Base-by-base conservation (phyloP, 2,888 invertebrate genomes). In the Synergus umbraculus region DNA sequence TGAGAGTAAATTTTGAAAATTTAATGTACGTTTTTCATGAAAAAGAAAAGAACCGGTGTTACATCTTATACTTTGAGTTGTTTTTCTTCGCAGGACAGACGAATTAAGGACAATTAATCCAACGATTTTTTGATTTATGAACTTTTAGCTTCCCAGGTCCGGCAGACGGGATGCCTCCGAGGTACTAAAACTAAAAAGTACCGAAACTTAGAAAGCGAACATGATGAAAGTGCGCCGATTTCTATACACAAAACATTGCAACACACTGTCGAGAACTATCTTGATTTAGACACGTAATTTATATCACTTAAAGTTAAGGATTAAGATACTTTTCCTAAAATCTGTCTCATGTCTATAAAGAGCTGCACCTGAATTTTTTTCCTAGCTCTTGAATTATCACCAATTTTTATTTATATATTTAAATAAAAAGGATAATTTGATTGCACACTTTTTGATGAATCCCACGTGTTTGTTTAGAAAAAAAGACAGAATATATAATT, bases 131-230 rank as follows among this genome's bases (percentile, higher is more conserved):
- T 91, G 84, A 89, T 91, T 91, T 92, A 89, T 91, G 89, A 92
- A 88, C 90, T 92, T 92, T 92, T 92, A 92, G 92, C 92, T 92
- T 92, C 92, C 92, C 92, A 91, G 92, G 92, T 90, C 92, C 92
- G 92, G 91, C 92, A 91, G 92, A 92, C 88, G 89, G 92, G 90
- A 92, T 92, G 91, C 92, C 91, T 90, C 91, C 92, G 87, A 92
- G 92, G 91, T 92, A 92, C 92, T 92, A 92, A 90, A 83, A 85
- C 86, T 83, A 86, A 82, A 79, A 80, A 83, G 83, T 83, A 82
- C 81, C 69, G 82, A 84, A 64, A 81, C 79, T 60, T 77, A 66
- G 73, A 78, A 79, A 79, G 78, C 82, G 83, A 81, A 80, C 78
- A 83, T 81, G 63, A 82, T 79, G 79, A 81, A 82, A 85, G 83